A percentile compares a stretch with the other conserved stretches of the same genome.
Conservation (phyloP, 2,797 vertebrate genomes). For the Gobionotothen gibberifrons region DNA sequence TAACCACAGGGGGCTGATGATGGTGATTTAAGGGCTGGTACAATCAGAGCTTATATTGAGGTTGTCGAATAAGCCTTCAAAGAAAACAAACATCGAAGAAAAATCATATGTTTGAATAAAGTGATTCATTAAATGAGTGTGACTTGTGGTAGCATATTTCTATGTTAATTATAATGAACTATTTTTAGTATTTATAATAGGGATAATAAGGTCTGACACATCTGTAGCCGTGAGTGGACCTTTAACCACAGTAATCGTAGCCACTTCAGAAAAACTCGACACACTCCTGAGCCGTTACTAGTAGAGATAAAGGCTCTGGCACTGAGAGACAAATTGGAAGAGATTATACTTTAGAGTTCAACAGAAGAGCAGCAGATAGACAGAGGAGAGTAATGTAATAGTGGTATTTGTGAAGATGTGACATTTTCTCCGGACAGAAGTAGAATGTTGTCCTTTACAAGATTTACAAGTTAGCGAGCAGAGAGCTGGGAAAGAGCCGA, state of each 20-base stretch:
- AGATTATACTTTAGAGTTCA: conserved; percentile 9
- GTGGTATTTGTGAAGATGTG: conserved; percentile 34
- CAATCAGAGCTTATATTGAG: no score
- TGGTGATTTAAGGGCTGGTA: no score
- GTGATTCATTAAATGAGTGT: no score
- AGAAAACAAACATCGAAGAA: no score
- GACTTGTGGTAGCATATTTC: no score
- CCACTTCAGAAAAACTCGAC: conserved; percentile 16
- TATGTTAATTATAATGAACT: no score
- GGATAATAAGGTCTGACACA: conserved; percentile 1
- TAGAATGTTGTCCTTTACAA: conserved; percentile 28
- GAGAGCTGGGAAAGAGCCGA: not conserved
- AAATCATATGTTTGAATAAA: no score
- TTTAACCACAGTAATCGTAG: conserved; percentile 26
- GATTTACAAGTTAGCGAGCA: not conserved
- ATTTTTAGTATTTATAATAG: not conserved
- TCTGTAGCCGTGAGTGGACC: not conserved
- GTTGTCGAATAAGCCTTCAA: no score
- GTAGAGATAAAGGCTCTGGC: conserved; percentile 39
- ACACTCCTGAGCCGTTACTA: conserved; percentile 21
- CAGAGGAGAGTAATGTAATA: conserved; percentile 19
- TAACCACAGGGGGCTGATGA: no score
- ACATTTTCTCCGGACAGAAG: conserved; percentile 38
- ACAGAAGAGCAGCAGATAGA: conserved; percentile 16
- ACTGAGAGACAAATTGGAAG: conserved; percentile 11